Conservation (phyloP, 2,888 invertebrate genomes). For the Acanthosepion lycidas region DNA sequence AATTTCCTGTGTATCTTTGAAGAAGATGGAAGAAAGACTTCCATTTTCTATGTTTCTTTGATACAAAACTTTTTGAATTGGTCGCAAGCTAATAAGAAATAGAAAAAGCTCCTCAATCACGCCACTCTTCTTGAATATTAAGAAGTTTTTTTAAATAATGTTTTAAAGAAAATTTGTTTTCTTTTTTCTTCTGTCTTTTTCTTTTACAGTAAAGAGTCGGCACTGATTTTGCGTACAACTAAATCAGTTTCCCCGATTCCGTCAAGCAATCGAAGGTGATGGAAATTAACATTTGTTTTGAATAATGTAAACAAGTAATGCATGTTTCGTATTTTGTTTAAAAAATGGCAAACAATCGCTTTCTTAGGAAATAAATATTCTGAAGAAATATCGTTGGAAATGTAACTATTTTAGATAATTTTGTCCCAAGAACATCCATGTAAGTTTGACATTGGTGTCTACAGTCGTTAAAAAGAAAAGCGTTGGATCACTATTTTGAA, state of each 20-base stretch:
- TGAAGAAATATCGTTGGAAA: neutral
- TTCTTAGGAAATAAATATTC: no score
- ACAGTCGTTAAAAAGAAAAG: no score
- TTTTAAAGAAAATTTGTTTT: neutral
- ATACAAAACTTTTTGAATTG: neutral
- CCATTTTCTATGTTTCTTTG: neutral
- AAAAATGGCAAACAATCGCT: neutral
- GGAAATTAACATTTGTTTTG: neutral
- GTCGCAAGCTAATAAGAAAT: neutral
- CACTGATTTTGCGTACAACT: neutral
- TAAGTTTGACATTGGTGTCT: no score
- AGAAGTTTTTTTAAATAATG: neutral
- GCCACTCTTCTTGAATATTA: neutral
- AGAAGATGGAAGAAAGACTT: neutral
- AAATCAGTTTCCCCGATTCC: neutral
- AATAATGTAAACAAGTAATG: neutral
- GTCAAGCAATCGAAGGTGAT: neutral
- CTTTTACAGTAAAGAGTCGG: neutral
- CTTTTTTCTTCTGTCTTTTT: neutral
- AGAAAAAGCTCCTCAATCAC: neutral
- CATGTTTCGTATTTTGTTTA: neutral
- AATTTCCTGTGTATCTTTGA: neutral
- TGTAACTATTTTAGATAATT: neutral
- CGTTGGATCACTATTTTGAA: no score
- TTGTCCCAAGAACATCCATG: neutral